These are phyloP conservation scores for Zaprionus inermis DNA, from an alignment of 1,140 invertebrate species.

Conservation along the genomic window DNA sequence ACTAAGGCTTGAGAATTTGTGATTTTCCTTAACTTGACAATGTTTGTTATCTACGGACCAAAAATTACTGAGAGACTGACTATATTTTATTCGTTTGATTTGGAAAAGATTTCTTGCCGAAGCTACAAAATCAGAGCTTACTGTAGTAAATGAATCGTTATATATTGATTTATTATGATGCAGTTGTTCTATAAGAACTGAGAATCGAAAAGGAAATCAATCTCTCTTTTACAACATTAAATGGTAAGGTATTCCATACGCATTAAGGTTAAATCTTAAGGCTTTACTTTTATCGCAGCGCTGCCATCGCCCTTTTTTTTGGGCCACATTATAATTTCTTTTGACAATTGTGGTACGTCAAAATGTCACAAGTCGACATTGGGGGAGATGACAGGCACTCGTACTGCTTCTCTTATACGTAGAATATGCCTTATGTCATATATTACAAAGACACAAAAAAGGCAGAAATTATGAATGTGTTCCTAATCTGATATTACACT, in stretches of 20 bases:
- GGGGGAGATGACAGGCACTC: background rate
- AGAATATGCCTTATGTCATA: background rate
- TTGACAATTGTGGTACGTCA: slow-evolving; percentile 44
- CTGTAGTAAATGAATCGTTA: background rate
- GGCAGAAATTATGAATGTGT: slow-evolving; percentile 14
- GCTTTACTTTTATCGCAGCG: slow-evolving; percentile 9
- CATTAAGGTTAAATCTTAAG: background rate
- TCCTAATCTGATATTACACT: background rate
- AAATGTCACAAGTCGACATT: slow-evolving; percentile 35
- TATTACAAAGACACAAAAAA: slow-evolving; percentile 9
- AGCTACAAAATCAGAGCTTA: background rate
- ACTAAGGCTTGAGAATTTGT: background rate
- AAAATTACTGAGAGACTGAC: background rate
- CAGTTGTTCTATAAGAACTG: too few species aligned
- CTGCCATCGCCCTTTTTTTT: slow-evolving; percentile 21
- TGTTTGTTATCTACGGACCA: too few species aligned
- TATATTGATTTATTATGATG: too few species aligned
- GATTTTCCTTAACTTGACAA: too few species aligned
- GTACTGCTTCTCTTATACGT: background rate
- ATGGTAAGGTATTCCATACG: too few species aligned
- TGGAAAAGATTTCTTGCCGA: background rate
- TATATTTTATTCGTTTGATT: background rate
- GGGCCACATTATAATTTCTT: slow-evolving; percentile 42
- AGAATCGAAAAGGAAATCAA: too few species aligned
- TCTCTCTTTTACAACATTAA: too few species aligned